Evolutionary conservation across 2,113 vertebrate species (phyloP), one percentile per base, ranked within the genome.

Genomic region (Dipodomys spectabilis): DNA sequence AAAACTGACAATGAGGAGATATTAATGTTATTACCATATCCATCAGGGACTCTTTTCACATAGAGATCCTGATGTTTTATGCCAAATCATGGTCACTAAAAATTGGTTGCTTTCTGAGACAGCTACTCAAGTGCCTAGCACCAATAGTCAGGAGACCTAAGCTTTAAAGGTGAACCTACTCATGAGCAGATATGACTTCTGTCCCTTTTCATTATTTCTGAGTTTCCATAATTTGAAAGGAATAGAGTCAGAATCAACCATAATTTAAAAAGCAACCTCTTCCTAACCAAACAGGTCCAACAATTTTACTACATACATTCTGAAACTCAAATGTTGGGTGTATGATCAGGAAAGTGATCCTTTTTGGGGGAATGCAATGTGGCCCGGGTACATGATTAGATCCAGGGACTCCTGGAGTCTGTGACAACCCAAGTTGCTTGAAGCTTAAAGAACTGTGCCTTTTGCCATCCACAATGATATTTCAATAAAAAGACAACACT

Each of bases 1-100:
- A 2, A 91, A 95, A 81, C 83, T 12, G 12, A 94, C 82, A 67
- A 49, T 91, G 18, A 85, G 84, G 15, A 64, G 16, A 44, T 27
- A 69, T 60, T 25, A 77, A 57, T 87, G 4, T 57, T 57, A 57
- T 57, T 68, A 53, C 6, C 69, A 82, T 7, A 1, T 27, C n/a
- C 12, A 4, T 73, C 75, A 35, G 15, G 3, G n/a, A 35, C 2
- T 32, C 69, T 67, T 90, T 74, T 82, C 19, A 69, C 27, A 22
- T 9, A 79, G 16, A 8, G 10, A 57, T 32, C 45, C n/a, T 32
- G 39, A 27, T 6, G 62, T 79, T 73, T 86, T 94, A 88, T 12
- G 57, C 5, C 19, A 79, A 20, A 93, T 87, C 2, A 65, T 12
- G 1, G 27, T 82, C 30, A 45, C 0, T 82, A 65, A 82, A 69